These are phyloP conservation scores for Lycocorax pyrrhopterus DNA, from an alignment of 2,113 vertebrate genomes.

Conservation along the genomic window DNA sequence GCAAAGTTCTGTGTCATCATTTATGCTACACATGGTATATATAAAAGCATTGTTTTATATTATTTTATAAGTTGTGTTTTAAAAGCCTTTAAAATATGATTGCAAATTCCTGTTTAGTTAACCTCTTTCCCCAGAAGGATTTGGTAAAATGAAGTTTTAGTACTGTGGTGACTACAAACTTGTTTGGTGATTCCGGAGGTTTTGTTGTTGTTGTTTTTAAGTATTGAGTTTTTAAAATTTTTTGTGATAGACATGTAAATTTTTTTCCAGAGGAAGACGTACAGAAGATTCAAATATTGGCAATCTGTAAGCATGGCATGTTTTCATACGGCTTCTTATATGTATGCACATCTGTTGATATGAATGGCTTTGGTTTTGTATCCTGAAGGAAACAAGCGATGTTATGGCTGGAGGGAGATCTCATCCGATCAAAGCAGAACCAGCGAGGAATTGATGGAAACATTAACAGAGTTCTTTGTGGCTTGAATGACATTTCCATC, in stretches of 20 bases:
- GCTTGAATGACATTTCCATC: slow-evolving; percentile 82
- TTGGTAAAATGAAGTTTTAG: not conserved
- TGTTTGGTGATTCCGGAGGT: not conserved
- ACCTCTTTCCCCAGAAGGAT: not conserved
- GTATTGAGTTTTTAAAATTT: too few species aligned
- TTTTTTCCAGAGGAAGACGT: not conserved
- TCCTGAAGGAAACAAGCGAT: slow-evolving; percentile 83
- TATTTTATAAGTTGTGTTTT: not conserved
- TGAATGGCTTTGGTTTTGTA: not conserved
- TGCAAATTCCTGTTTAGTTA: not conserved
- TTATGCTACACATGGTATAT: not conserved
- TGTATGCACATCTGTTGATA: not conserved
- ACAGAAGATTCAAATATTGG: not conserved
- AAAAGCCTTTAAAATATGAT: not conserved
- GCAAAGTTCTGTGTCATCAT: not conserved
- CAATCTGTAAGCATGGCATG: not conserved
- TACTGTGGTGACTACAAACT: not conserved
- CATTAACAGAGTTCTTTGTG: slow-evolving; percentile 81
- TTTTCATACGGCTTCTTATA: not conserved
- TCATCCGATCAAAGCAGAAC: slow-evolving; percentile 78
- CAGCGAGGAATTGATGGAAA: slow-evolving; percentile 64
- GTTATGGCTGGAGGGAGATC: slow-evolving; percentile 87
- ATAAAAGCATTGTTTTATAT: not conserved
- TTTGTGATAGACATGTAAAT: not conserved
- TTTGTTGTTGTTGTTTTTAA: not conserved